Percentiles rank a stretch among this genome's conserved stretches.
These are phyloP conservation scores for Blera fallax DNA, from an alignment of 2,888 invertebrate genomes.

Conservation along the genomic window DNA sequence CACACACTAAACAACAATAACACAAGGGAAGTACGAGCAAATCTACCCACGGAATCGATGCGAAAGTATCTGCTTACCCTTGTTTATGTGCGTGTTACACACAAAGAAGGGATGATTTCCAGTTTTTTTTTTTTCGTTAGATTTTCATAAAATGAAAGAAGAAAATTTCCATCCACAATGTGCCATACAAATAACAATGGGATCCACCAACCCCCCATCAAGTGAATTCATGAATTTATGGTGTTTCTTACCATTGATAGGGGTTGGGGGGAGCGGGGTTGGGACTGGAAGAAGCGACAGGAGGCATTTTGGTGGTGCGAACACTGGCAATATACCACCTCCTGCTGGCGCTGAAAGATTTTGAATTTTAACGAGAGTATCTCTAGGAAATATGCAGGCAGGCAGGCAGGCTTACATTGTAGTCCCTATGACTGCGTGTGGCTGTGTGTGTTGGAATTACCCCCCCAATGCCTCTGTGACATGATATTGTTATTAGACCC, in stretches of 20 bases:
- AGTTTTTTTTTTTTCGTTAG: not conserved
- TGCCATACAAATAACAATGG: conserved; percentile 14
- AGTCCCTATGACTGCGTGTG: no score
- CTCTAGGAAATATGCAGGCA: not conserved
- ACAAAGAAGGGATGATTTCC: conserved; percentile 20
- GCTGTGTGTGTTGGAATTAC: not conserved
- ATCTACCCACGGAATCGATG: conserved; percentile 36
- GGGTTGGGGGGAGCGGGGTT: not conserved
- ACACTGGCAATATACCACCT: not conserved
- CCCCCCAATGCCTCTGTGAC: conserved; percentile 12
- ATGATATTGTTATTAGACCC: conserved; percentile 50
- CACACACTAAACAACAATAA: conserved; percentile 21
- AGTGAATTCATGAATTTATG: conserved; percentile 38
- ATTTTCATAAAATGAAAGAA: not conserved
- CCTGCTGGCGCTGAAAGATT: conserved; percentile 11
- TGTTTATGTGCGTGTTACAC: conserved; percentile 52
- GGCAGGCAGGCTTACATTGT: no score
- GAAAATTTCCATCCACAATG: not conserved
- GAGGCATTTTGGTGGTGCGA: conserved; percentile 1
- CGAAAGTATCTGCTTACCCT: conserved; percentile 42
- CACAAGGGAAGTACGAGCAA: not conserved
- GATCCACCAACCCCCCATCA: not conserved
- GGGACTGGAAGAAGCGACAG: not conserved
- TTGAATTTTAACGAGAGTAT: conserved; percentile 35
- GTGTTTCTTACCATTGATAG: not conserved